These are phyloP conservation scores for Caradrina kadenii DNA, from an alignment of 2,888 invertebrate species.

Conservation along the genomic window DNA sequence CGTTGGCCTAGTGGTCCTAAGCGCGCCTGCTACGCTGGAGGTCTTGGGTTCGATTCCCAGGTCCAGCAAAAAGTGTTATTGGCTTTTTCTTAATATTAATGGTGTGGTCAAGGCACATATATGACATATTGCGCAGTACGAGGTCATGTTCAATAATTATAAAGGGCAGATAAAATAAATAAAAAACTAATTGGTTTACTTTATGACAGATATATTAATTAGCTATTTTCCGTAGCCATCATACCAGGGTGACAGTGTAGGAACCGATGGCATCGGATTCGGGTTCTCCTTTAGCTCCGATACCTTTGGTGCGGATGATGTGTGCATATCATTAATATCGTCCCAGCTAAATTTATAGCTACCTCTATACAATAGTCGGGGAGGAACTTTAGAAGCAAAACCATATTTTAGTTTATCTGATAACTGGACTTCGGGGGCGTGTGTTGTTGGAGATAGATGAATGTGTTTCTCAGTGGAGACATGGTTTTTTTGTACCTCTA, in stretches of 20 bases:
- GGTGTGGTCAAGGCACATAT: too few species aligned
- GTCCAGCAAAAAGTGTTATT: too few species aligned
- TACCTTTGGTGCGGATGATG: conserved; percentile 13
- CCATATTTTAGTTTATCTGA: not conserved
- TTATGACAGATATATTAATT: conserved; percentile 1
- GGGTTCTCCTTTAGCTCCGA: conserved; percentile 40
- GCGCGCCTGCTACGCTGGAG: too few species aligned
- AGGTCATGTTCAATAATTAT: too few species aligned
- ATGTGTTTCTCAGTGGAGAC: conserved; percentile 1
- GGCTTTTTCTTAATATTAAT: too few species aligned
- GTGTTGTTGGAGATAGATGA: not conserved
- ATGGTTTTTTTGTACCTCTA: conserved; percentile 6
- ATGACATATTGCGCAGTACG: too few species aligned
- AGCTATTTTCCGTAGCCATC: conserved; percentile 74
- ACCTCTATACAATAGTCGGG: conserved; percentile 61
- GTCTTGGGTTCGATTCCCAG: too few species aligned
- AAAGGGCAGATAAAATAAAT: not conserved
- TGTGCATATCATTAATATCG: conserved; percentile 50
- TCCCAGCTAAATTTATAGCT: conserved; percentile 69
- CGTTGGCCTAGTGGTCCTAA: too few species aligned
- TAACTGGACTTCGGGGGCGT: conserved; percentile 5
- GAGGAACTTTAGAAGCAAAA: not conserved
- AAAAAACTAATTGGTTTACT: not conserved
- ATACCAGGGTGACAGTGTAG: conserved; percentile 76
- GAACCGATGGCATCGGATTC: conserved; percentile 68